Evolutionary conservation across 2,113 vertebrate genomes (phyloP), one percentile per base, ranked within the genome.

Genomic region (Gopherus flavomarginatus): DNA sequence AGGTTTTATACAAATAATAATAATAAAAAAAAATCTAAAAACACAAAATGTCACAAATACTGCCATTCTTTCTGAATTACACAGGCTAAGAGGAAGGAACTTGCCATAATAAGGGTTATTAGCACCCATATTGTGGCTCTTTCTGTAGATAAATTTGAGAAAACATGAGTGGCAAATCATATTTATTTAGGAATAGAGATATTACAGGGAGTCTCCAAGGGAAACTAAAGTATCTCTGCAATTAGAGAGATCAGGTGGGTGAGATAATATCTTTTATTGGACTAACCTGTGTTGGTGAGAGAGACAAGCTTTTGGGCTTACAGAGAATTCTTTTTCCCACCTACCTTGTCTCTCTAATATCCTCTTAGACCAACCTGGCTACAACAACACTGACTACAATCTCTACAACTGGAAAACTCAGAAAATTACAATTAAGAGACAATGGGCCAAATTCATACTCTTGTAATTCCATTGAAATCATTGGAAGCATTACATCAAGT

Each of bases 181-280:
- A 89, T 92, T 96, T 96, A 62, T 83, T 96, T 93, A 96, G 89
- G 56, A 91, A 91, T 54, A 91, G 42, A 86, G 81, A 19, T 80
- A 82, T 81, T 81, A 59, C n/a, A 1, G 81, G 42, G 49, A 49
- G 12, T 86, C 59, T 89, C 26, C 59, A 47, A 27, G 54, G 42
- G 95, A 96, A 80, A 52, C n/a, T 94, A 93, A 96, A 96, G 84
- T 69, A 3, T 38, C 90, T 96, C 89, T 59, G 6, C 65, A 86
- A 92, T 90, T 87, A 81, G 42, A 92, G 52, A 54, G 53, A 54
- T 8, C 53, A 53, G 8, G 53, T 54, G 53, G 21, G 21, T 54
- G 21, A 22, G 53, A 21, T 54, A 21, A 54, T 54, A 54, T 54
- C 53, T 54, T 54, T 54, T 22, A 54, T 54, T 54, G 53, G 53